phyloP scores from a whole-genome alignment of 2,888 invertebrate genomes.

The Anthophora plumipes region DNA sequence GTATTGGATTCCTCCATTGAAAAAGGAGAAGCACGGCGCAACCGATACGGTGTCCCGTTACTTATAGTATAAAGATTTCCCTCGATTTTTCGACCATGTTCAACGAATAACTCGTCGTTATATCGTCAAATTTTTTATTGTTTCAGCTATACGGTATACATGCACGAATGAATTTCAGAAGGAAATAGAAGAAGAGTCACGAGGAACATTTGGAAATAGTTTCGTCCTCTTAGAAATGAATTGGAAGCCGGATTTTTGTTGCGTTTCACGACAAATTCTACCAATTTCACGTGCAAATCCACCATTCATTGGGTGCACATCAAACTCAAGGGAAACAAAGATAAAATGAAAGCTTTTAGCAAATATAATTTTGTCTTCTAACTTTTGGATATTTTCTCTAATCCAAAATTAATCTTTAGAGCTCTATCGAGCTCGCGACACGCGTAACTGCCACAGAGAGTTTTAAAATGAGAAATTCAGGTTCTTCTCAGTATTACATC shows the following conservation, averaged over 20 bases:
- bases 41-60: constrained; percentile 32
- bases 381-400: background rate
- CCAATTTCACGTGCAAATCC: constrained; percentile 19
- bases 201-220: background rate
- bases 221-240: background rate
- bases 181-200: background rate
- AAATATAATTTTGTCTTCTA: background rate
- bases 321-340: background rate
- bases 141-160: background rate
- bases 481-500: no score
- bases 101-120: background rate
- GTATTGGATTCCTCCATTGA: constrained; percentile 43
- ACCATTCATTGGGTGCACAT: constrained; percentile 25
- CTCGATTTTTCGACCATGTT: background rate
- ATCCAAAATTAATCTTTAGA: no score
- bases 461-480: no score
- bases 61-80: constrained; percentile 51
- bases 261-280: background rate
- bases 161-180: background rate
- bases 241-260: constrained; percentile 12
- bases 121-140: background rate
- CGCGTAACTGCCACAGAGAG: no score
- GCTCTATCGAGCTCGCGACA: no score
- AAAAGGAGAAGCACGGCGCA: background rate
- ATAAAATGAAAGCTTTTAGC: constrained; percentile 6